Percentiles rank a stretch among this genome's conserved stretches.
phyloP scores from a whole-genome alignment of 30 jellyfish, hydroid and myxozoan species.

The Haliclystus octoradiatus region DNA sequence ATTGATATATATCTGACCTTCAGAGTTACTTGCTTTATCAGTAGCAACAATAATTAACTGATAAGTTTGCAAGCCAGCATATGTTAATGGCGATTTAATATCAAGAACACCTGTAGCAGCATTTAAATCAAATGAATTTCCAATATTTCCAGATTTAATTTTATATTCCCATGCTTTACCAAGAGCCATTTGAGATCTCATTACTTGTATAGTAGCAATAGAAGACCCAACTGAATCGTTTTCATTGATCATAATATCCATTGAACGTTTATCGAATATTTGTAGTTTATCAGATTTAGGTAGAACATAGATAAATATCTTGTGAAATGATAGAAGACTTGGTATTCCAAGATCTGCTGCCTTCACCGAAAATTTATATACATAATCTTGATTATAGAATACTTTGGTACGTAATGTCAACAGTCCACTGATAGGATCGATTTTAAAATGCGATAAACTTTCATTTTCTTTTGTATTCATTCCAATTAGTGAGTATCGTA shows the following conservation, averaged over 20 bases:
- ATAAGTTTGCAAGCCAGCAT: background rate
- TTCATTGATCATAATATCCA: background rate
- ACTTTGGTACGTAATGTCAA: conserved; percentile 24
- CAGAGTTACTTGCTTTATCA: background rate
- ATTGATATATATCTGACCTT: conserved; percentile 25
- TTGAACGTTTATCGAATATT: background rate
- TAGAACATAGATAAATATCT: conserved; percentile 30
- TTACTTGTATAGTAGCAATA: background rate
- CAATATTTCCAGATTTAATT: background rate
- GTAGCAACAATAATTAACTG: background rate
- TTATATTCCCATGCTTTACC: background rate
- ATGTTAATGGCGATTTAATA: background rate
- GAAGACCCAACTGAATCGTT: background rate
- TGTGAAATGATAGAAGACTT: conserved; percentile 19
- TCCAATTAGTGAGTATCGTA: conserved; percentile 34
- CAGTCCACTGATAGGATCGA: conserved; percentile 51
- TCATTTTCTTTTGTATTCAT: conserved; percentile 14
- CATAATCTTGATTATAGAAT: background rate
- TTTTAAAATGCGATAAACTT: conserved; percentile 18
- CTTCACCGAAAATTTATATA: conserved; percentile 41
- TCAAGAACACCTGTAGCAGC: background rate
- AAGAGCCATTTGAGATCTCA: background rate
- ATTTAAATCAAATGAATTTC: background rate
- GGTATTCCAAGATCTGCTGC: conserved; percentile 63
- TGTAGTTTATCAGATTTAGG: conserved; percentile 10